A percentile compares a stretch with the other conserved stretches of the same genome.
Evolutionary conservation across 2,888 invertebrate species (phyloP).

Genomic region (Steinernema hermaphroditum): DNA sequence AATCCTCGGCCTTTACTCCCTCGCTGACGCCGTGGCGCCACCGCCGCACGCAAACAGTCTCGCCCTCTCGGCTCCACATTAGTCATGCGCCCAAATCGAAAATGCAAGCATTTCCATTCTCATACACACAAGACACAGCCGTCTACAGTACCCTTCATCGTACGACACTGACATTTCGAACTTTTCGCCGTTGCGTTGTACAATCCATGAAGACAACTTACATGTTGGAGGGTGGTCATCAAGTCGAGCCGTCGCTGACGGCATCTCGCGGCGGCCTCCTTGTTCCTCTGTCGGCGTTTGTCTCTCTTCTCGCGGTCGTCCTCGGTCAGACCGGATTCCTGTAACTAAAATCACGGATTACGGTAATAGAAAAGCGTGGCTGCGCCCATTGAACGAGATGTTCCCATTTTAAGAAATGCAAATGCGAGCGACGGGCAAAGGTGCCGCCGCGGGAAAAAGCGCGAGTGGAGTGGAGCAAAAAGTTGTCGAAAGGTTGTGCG

Average conservation of each 20-base stretch:
- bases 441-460: neutral
- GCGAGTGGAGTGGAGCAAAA: too few relatives aligned
- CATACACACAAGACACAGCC: neutral
- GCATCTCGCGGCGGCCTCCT: conserved; percentile 94
- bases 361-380: neutral
- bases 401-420: conserved; percentile 1
- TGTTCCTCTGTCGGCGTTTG: conserved; percentile 88
- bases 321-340: conserved; percentile 47
- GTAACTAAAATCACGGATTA: conserved; percentile 18
- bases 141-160: too few relatives aligned
- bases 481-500: conserved; percentile 12
- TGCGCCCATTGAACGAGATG: too few relatives aligned
- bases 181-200: too few relatives aligned
- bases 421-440: neutral
- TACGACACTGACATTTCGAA: too few relatives aligned
- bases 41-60: conserved; percentile 16
- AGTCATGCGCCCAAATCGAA: conserved; percentile 5
- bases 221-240: conserved; percentile 83
- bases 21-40: conserved; percentile 19
- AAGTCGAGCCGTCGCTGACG: conserved; percentile 93
- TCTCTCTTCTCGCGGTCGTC: conserved; percentile 87
- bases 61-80: conserved; percentile 13
- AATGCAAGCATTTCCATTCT: conserved; percentile 19
- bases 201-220: too few relatives aligned
- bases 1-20: neutral